Base-by-base conservation (phyloP, 1,140 invertebrate species). In the Zophobas morio region DNA sequence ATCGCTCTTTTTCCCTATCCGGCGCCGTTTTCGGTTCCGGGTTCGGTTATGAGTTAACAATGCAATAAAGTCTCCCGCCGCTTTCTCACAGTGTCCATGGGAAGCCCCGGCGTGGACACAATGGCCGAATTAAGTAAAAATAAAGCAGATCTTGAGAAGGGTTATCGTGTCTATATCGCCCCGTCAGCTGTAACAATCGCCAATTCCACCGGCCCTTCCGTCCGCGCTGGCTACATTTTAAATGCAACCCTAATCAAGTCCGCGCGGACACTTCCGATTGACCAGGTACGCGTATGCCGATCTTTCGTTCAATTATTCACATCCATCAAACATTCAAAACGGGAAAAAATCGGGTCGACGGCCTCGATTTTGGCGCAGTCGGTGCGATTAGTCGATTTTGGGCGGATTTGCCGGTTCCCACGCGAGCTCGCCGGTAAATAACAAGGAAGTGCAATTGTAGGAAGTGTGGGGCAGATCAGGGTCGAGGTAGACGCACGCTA, bases 391-490 rank as follows among this genome's bases (percentile, higher is more conserved):
- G 20, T 20, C 20, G 20, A 20, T 20, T 20, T 20, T 20, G 20
- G 20, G 20, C 20, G 20, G 20, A 20, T 54, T 54, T 54, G 8
- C 49, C 49, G 6, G 49, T 51, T 51, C 32, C 35, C 53, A 5
- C 53, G 35, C 60, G 39, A 42, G n/a, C 37, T 42, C 36, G 34
- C 35, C 6, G 78, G 76, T 76, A 80, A 80, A 78, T 80, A 79
- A 79, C 78, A 78, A 79, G 78, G 78, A 81, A 78, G 74, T 76
- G 49, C 53, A 74, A 78, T 70, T 51, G 53, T 53, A 75, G 76
- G 53, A 80, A 81, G 72, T 78, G 78, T 63, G 54, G 54, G 63
- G 63, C 63, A 49, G 78, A 78, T 78, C 53, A 74, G 66, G 74
- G 76, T 73, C 20, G 20, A 75, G 79, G 76, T 78, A 42, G 40